These are phyloP conservation scores for Avahi laniger DNA, from an alignment of 2,797 vertebrate species.

Conservation along the genomic window DNA sequence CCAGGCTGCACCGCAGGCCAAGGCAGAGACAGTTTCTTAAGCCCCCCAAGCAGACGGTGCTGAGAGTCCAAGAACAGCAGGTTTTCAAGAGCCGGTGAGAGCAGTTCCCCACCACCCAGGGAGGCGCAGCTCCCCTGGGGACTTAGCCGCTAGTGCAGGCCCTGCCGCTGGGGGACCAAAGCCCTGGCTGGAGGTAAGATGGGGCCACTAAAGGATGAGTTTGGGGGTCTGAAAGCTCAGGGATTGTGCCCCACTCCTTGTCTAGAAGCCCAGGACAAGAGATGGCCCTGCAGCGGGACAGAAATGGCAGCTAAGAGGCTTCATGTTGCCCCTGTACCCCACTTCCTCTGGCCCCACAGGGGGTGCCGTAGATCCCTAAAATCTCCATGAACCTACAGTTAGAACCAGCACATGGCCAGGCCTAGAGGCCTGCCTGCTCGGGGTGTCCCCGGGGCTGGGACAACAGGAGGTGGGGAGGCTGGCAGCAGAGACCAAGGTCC, in stretches of 20 bases:
- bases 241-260: neutral
- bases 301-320: neutral
- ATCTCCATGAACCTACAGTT: neutral
- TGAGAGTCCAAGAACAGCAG: neutral
- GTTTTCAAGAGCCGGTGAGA: neutral
- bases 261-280: neutral
- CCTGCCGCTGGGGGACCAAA: neutral
- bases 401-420: neutral
- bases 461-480: neutral
- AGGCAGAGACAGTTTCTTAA: neutral
- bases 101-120: neutral
- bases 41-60: neutral
- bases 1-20: fast-evolving
- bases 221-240: neutral
- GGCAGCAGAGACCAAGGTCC: neutral
- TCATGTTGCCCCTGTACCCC: neutral
- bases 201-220: neutral
- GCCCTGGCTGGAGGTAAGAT: neutral
- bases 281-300: neutral
- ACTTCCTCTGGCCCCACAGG: neutral
- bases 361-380: neutral
- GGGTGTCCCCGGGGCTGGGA: neutral
- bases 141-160: neutral
- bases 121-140: neutral
- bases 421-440: neutral